Evolutionary conservation across 2,797 vertebrate genomes (phyloP), one percentile per base, ranked within the genome.

Genomic region (Phalanger gymnotis): DNA sequence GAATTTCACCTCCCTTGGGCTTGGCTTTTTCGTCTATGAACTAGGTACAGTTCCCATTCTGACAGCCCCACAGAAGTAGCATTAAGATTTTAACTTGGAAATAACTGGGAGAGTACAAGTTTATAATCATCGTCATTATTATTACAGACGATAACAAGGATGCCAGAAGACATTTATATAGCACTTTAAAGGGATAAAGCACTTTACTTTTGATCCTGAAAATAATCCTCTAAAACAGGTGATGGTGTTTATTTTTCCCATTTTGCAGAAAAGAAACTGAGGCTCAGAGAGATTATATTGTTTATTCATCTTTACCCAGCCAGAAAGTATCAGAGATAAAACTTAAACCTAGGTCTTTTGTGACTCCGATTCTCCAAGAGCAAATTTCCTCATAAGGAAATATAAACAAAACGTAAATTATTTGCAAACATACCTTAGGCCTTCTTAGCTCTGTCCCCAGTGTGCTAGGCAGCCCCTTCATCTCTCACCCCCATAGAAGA

Each of bases 1-100:
- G 66, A 81, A 81, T 81, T 73, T 81, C 14, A n/a, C 12, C n/a
- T 10, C 10, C 52, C 6, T 1, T 30, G 92, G 30, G 54, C 90
- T 97, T 90, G 0, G 19, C 91, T 94, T 97, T 94, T 61, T 94
- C 91, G 4, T 87, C 94, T 93, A 19, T 93, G 31, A 0, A 53
- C 47, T 91, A 94, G 91, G 94, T 27, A 90, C 94, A 81, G 91
- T 73, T 3, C 61, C 91, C 3, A 5, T n/a, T 27, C 91, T 52
- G 94, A 52, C 13, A 13, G 66, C 53, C 93, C 90, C 25, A 54
- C 52, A 30, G 81, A 90, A 93, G n/a, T 92, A 92, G 55, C 47
- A 53, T 54, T 81, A 14, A 47, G 40, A 87, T 93, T 95, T 92
- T 87, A 61, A 2, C 56, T 93, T 92, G 91, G 53, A 94, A 61